Evolutionary conservation across 2,888 invertebrate species (phyloP).

Genomic region (Drosophila algonquin): DNA sequence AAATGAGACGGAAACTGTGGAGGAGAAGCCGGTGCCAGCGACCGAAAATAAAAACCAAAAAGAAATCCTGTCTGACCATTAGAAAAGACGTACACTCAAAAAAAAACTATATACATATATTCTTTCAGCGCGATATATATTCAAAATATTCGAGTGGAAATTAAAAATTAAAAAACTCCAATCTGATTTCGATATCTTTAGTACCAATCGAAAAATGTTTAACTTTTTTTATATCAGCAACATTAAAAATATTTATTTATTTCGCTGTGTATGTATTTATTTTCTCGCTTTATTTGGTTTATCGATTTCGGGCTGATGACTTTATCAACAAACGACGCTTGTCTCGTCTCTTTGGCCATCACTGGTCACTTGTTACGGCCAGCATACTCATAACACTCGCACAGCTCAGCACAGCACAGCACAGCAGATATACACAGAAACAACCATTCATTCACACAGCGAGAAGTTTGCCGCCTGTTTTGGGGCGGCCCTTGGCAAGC

Average conservation of each 20-base stretch:
- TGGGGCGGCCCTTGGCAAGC: slow-evolving; percentile 20
- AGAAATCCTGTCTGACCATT: neutral
- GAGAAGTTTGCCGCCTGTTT: neutral
- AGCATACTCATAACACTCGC: slow-evolving; percentile 25
- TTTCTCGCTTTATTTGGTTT: slow-evolving; percentile 53
- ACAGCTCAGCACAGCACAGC: slow-evolving; percentile 11
- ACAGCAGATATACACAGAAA: neutral
- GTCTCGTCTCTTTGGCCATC: slow-evolving; percentile 30
- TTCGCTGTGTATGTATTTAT: neutral
- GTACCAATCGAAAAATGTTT: slow-evolving; percentile 1
- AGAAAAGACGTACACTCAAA: neutral
- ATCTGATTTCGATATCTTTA: neutral
- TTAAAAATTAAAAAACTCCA: neutral
- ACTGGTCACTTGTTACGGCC: slow-evolving; percentile 57
- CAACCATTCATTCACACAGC: neutral
- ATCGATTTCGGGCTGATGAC: slow-evolving; percentile 72
- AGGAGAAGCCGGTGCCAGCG: neutral
- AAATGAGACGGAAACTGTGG: slow-evolving; percentile 60
- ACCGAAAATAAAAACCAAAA: neutral
- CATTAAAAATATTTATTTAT: neutral
- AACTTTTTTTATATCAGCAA: too few relatives aligned
- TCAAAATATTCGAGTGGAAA: slow-evolving; percentile 1
- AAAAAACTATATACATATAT: neutral
- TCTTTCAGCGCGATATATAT: too few relatives aligned
- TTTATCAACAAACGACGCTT: slow-evolving; percentile 60